Evolutionary conservation across 2,797 vertebrate genomes (phyloP), one percentile per base, ranked within the genome.

Genomic region (Mormyrus hasselquistii): DNA sequence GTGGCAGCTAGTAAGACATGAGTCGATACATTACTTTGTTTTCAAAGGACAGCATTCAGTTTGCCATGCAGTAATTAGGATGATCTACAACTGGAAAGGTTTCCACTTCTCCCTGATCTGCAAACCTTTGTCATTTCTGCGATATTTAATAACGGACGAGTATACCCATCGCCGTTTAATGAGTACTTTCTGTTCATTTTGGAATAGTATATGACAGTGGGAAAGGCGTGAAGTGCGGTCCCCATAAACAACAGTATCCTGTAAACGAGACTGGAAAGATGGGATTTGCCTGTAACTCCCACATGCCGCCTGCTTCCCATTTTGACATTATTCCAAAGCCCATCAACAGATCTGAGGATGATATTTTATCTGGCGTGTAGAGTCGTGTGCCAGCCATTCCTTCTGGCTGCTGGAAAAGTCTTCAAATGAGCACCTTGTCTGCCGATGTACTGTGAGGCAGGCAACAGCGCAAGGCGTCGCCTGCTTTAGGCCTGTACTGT

Each of bases 391-490:
- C 90, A 92, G 91, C 91, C 89, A 85, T 89, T 90, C 73, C 69
- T 90, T 92, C 65, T 90, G 88, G 91, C 83, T 38, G 34, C 93
- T 93, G 93, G 89, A 91, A 93, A 93, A 94, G 88, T 87, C 91
- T 90, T 95, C 93, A 91, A 3, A 83, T 84, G 41, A 57, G 50
- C 29, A 52, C 47, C 29, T 53, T 25, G 16, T 47, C 52, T 85
- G 16, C 22, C 47, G 16, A 47, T 59, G 22, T 9, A n/a, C 52
- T 16, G 41, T 41, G 9, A 41, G 2, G 50, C 22, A 29, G 8
- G 12, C 25, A 29, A 52, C n/a, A 49, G 19, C n/a, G 34, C 25
- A n/a, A 10, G 52, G 52, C 29, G 6, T 34, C 1, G 16, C 16
- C 7, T 86, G 49, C 49, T 86, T 29, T 59, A 69, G 65, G 29